Conservation (phyloP, 2,797 vertebrate genomes). For the Eupleurogrammus muticus region DNA sequence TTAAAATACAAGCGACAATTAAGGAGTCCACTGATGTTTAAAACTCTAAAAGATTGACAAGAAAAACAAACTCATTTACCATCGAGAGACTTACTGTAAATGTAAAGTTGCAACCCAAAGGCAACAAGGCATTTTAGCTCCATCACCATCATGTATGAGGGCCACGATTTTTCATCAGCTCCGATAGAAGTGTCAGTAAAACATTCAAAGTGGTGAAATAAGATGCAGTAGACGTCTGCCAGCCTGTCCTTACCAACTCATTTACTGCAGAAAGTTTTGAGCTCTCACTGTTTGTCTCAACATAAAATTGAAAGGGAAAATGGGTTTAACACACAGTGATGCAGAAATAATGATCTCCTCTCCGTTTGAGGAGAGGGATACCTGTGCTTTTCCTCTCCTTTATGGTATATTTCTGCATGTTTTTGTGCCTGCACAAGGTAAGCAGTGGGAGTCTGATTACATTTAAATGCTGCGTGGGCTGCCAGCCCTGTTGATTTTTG, state of each 20-base stretch:
- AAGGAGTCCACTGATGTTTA: neutral
- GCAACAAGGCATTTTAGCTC: constrained; percentile 6
- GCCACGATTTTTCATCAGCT: neutral
- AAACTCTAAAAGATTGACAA: constrained; percentile 1
- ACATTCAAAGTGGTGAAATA: neutral
- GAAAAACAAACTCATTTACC: neutral
- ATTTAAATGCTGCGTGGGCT: constrained; percentile 56
- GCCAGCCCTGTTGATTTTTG: neutral
- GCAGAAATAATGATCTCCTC: constrained; percentile 22
- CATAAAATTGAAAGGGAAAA: neutral
- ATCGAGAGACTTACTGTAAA: neutral
- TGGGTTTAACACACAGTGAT: constrained; percentile 3
- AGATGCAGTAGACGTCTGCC: neutral
- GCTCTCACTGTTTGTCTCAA: neutral
- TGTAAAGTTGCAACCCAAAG: neutral
- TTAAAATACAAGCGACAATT: too few species aligned
- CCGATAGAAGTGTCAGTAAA: constrained; percentile 1
- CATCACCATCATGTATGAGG: constrained; percentile 13
- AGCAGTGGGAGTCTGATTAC: constrained; percentile 4
- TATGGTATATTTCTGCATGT: constrained; percentile 18
- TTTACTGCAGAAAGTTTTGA: constrained; percentile 7
- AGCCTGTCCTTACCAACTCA: neutral
- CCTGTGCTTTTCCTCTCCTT: constrained; percentile 3
- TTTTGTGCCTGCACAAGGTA: neutral
- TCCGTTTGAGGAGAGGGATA: neutral